These are phyloP conservation scores for Drosophila grimshawi DNA, from an alignment of 1,140 invertebrate genomes.

Conservation along the genomic window DNA sequence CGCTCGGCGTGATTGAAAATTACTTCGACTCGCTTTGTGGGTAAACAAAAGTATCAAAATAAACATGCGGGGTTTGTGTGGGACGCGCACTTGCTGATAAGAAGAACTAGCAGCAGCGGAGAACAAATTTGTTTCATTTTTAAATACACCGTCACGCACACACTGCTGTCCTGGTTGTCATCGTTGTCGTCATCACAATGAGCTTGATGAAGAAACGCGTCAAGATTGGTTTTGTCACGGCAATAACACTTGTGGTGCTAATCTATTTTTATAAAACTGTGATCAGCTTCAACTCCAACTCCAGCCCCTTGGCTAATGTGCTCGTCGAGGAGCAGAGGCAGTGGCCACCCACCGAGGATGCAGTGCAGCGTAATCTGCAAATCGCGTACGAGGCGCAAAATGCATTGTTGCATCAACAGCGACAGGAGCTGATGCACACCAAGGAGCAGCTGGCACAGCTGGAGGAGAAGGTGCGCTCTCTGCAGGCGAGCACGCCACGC, in stretches of 20 bases:
- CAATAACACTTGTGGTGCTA: constrained; percentile 34
- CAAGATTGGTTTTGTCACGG: constrained; percentile 51
- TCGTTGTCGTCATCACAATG: constrained; percentile 28
- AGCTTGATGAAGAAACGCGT: constrained; percentile 73
- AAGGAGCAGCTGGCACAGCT: constrained; percentile 88
- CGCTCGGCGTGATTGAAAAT: constrained; percentile 28
- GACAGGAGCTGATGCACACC: constrained; percentile 87
- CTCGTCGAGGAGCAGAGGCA: constrained; percentile 47
- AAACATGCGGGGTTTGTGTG: constrained; percentile 50
- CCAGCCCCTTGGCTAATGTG: background rate
- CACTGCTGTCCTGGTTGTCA: background rate
- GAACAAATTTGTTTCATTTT: constrained; percentile 26
- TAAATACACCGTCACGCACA: constrained; percentile 5
- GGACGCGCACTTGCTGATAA: constrained; percentile 41
- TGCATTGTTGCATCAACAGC: constrained; percentile 63
- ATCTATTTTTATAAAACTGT: constrained; percentile 60
- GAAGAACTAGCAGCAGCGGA: constrained; percentile 31
- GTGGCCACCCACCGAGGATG: constrained; percentile 63
- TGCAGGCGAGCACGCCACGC: constrained; percentile 91
- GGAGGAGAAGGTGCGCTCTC: constrained; percentile 89
- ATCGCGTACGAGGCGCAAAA: constrained; percentile 64
- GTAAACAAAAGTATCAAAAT: constrained; percentile 39
- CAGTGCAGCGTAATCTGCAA: constrained; percentile 50
- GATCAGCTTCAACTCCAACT: background rate
- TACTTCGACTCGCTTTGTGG: constrained; percentile 12